Conservation (phyloP, 2,888 invertebrate genomes). For the Hartigia nigra region DNA sequence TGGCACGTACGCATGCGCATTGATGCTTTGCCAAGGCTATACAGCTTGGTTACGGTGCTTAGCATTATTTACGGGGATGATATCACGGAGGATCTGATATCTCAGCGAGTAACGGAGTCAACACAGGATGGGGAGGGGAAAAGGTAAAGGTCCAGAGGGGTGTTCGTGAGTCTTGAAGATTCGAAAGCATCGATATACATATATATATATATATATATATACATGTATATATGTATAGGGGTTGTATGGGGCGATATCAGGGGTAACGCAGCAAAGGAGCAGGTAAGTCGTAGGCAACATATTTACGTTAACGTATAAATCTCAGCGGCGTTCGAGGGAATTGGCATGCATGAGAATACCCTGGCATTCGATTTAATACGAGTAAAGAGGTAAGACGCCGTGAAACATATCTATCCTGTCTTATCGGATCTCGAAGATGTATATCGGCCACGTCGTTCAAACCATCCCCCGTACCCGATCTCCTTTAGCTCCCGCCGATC, state of each 20-base stretch:
- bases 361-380: constrained; percentile 63
- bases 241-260: background rate
- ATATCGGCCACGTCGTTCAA: constrained; percentile 41
- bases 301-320: constrained; percentile 62
- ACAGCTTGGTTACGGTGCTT: constrained; percentile 20
- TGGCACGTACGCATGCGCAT: background rate
- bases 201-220: background rate
- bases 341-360: constrained; percentile 65
- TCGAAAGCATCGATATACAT: background rate
- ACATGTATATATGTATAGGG: background rate
- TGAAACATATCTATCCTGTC: constrained; percentile 62
- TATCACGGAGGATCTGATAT: constrained; percentile 26
- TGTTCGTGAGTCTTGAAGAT: background rate
- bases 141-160: background rate
- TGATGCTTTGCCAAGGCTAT: background rate
- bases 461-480: background rate
- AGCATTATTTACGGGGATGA: constrained; percentile 34
- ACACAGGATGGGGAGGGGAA: background rate
- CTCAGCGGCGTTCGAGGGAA: constrained; percentile 49
- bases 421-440: constrained; percentile 62
- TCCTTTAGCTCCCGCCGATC: background rate
- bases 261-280: constrained; percentile 1
- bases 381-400: constrained; percentile 60
- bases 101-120: constrained; percentile 13
- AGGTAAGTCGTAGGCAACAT: constrained; percentile 42